A percentile compares a stretch with the other conserved stretches of the same genome.
Conservation (phyloP, 2,797 vertebrate genomes). For the Valencia hispanica region DNA sequence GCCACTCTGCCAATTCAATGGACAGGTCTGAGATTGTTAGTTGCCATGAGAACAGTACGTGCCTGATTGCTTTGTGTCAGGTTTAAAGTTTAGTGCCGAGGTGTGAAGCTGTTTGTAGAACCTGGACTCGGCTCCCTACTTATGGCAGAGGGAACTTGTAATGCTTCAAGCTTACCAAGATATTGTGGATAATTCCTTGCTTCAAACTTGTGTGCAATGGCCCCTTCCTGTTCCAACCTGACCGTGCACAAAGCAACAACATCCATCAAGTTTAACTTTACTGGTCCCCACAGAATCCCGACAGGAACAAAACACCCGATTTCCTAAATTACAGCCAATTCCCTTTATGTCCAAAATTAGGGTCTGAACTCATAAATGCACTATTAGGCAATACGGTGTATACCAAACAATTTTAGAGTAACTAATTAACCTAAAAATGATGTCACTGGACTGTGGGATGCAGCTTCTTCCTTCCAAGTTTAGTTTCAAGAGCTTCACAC, state of each 20-base stretch:
- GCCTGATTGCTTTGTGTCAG: not conserved
- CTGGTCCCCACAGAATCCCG: not conserved
- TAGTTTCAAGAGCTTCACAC: not conserved
- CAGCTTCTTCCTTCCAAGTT: not conserved
- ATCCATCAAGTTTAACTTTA: not conserved
- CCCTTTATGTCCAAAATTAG: not conserved
- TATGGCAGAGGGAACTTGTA: not conserved
- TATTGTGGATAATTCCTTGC: not conserved
- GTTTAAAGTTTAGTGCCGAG: not conserved
- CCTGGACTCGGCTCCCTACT: not conserved
- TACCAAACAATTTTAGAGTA: no score
- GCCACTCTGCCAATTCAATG: not conserved
- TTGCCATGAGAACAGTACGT: not conserved
- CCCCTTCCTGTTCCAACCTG: not conserved
- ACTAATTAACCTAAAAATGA: no score
- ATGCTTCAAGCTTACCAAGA: not conserved
- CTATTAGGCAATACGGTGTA: no score
- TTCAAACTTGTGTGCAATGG: not conserved
- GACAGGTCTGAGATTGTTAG: not conserved
- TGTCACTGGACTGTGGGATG: no score
- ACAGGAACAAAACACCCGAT: not conserved
- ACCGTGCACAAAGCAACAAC: not conserved
- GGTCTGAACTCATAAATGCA: not conserved
- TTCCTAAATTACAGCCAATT: not conserved
- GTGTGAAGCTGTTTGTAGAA: not conserved